Evolutionary conservation across 1,140 invertebrate species (phyloP).

Genomic region (Berghia stephanieae): DNA sequence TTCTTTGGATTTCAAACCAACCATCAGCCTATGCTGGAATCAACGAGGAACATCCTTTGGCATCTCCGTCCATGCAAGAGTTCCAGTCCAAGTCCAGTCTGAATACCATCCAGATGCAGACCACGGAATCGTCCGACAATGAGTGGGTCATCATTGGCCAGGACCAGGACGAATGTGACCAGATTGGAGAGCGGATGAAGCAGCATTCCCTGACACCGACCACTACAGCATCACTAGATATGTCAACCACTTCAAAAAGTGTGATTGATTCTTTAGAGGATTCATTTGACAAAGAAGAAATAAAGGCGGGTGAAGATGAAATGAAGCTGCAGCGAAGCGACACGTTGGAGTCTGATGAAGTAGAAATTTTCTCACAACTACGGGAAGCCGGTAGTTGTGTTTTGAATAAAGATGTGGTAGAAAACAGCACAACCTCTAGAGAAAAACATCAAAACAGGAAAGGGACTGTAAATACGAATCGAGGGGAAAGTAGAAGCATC

Average conservation of each 20-base stretch:
- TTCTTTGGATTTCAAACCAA: too few relatives aligned
- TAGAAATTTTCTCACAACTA: constrained; percentile 22
- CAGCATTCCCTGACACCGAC: too few relatives aligned
- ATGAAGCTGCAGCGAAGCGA: not conserved
- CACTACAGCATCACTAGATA: too few relatives aligned
- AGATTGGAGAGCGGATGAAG: not conserved
- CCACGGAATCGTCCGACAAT: constrained; percentile 26
- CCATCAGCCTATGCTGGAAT: constrained; percentile 60
- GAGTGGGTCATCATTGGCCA: constrained; percentile 39
- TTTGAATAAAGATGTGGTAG: not conserved
- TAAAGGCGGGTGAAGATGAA: too few relatives aligned
- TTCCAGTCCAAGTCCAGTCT: constrained; percentile 36
- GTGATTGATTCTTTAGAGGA: not conserved
- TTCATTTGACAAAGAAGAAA: not conserved
- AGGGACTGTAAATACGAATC: not conserved
- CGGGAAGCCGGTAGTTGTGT: constrained; percentile 4
- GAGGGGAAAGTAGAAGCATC: not conserved
- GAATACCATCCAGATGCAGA: constrained; percentile 29
- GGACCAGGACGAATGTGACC: constrained; percentile 15
- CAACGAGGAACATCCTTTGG: constrained; percentile 46
- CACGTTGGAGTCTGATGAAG: not conserved
- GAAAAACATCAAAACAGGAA: too few relatives aligned
- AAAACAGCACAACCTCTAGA: too few relatives aligned
- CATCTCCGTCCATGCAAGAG: constrained; percentile 36
- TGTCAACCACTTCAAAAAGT: too few relatives aligned